These are phyloP conservation scores for Enteromius afrohamiltoni DNA, from an alignment of 2,797 vertebrate genomes.

Conservation along the genomic window DNA sequence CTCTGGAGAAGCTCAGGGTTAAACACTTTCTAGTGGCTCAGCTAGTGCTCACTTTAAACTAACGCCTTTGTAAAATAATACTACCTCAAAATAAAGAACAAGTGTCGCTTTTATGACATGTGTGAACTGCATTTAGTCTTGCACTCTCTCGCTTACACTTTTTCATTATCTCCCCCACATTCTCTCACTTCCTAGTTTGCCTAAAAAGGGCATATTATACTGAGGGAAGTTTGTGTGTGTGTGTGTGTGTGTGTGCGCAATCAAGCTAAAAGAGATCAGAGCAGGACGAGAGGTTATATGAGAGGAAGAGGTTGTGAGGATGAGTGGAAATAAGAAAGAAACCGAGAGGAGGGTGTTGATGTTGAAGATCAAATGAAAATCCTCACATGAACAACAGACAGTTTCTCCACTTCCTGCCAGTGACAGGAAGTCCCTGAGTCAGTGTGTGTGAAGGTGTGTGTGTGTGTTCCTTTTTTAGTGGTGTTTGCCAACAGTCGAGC, in stretches of 20 bases:
- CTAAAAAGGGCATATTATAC: constrained; percentile 42
- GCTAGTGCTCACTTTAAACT: neutral
- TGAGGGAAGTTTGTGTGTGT: constrained; percentile 4
- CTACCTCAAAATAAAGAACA: neutral
- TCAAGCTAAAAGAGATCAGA: neutral
- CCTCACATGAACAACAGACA: constrained; percentile 18
- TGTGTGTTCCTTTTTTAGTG: neutral
- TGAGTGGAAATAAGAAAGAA: constrained; percentile 36
- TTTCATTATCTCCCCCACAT: constrained; percentile 22
- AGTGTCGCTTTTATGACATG: neutral
- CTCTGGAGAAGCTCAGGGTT: neutral
- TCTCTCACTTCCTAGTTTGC: constrained; percentile 42
- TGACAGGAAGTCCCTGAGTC: constrained; percentile 43
- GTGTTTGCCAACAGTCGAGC: neutral
- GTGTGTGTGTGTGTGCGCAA: neutral
- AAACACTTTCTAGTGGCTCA: neutral
- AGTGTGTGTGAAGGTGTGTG: constrained; percentile 7
- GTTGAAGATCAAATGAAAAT: constrained; percentile 1
- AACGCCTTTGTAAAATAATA: neutral
- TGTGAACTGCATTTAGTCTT: neutral
- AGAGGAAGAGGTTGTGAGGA: neutral
- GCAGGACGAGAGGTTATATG: neutral
- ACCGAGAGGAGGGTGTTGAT: constrained; percentile 12
- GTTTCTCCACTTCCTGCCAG: constrained; percentile 54
- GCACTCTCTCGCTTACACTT: constrained; percentile 27